Evolutionary conservation across 2,888 invertebrate genomes (phyloP), one percentile per base, ranked within the genome.

Genomic region (Gari tellinella): DNA sequence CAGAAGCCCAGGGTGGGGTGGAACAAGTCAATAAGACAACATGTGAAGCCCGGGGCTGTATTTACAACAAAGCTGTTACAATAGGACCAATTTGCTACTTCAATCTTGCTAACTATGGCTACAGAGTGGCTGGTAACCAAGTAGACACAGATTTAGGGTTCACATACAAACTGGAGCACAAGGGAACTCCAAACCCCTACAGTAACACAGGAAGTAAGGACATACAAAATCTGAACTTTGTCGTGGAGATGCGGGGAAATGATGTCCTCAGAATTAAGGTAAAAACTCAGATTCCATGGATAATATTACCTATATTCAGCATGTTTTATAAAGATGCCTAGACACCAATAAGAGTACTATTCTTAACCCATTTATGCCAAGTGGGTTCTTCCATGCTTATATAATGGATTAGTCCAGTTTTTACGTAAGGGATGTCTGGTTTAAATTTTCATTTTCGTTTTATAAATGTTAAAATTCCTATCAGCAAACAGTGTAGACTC

Each of bases 231-330:
- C 38, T 84, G 12, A 62, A 17, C 5, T 80, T 86, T 41, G 82
- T 79, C 51, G 81, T 85, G 0, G 83, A 86, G 53, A 74, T 70
- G 65, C 73, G 74, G 31, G 80, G 68, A 23, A 58, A 82, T 48
- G 52, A 72, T 56, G 51, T 82, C 4, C 57, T 86, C 3, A 68
- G 83, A 56, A 77, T 86, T 41, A 85, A 84, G 77, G 86, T 86
- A 64, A 64, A 31, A 31, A n/a, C n/a, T n/a, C n/a, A n/a, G n/a
- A n/a, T n/a, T n/a, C n/a, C n/a, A n/a, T n/a, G n/a, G n/a, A n/a
- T n/a, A n/a, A n/a, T n/a, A n/a, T n/a, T n/a, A n/a, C n/a, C n/a
- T n/a, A n/a, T n/a, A n/a, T n/a, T n/a, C n/a, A n/a, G n/a, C n/a
- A n/a, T n/a, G n/a, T n/a, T n/a, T n/a, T n/a, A n/a, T n/a, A n/a